Conservation (phyloP, 1,140 invertebrate species). For the Stenopsyche tienmushanensis region DNA sequence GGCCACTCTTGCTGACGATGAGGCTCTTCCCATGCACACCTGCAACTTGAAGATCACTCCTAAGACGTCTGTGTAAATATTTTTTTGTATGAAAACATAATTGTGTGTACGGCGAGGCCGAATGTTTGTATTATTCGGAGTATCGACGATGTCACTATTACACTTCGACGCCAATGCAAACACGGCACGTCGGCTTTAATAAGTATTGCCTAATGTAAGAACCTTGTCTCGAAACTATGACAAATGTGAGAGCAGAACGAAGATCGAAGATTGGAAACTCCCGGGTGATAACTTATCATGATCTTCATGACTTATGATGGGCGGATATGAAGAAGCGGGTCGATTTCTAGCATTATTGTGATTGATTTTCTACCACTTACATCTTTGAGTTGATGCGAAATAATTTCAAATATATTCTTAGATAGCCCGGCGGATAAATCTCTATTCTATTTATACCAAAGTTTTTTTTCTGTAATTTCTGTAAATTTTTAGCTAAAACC, state of each 20-base stretch:
- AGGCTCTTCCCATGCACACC: slow-evolving; percentile 3
- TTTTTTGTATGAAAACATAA: background rate
- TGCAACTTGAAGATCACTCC: slow-evolving; percentile 6
- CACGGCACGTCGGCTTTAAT: background rate
- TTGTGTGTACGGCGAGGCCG: background rate
- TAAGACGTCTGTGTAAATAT: slow-evolving; percentile 7
- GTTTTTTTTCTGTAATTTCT: too few relatives aligned
- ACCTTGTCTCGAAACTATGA: background rate
- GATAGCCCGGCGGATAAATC: too few relatives aligned
- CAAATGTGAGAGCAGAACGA: background rate
- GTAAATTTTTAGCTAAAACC: too few relatives aligned
- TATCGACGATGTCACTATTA: background rate
- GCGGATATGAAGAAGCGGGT: background rate
- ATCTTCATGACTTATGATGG: background rate
- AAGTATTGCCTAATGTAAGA: background rate
- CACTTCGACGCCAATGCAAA: too few relatives aligned
- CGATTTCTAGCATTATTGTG: too few relatives aligned
- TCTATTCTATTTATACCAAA: too few relatives aligned
- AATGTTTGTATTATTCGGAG: slow-evolving; percentile 5
- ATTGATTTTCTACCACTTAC: too few relatives aligned
- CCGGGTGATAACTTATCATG: background rate
- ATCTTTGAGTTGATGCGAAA: too few relatives aligned
- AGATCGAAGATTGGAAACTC: background rate
- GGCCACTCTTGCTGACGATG: background rate
- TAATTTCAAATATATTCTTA: too few relatives aligned